Evolutionary conservation across 1,140 invertebrate species (phyloP), one percentile per base, ranked within the genome.

Genomic region (Dendroctonus valens): DNA sequence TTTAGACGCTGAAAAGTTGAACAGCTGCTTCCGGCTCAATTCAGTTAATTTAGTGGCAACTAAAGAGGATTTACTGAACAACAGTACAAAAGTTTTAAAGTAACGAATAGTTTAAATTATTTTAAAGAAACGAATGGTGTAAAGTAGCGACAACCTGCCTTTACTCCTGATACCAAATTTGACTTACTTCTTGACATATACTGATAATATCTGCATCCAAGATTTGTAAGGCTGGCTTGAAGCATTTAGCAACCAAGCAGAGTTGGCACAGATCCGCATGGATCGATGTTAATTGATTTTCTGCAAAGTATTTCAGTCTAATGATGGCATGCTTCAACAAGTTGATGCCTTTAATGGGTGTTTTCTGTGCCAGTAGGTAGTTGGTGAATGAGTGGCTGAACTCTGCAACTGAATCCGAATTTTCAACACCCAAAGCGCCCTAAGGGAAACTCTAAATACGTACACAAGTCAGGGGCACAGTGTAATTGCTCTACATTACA

Each of bases 181-280:
- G 26, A 26, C 26, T 77, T 79, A 90, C 88, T 82, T 93, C 92
- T 76, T 89, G 85, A 73, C 90, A 90, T 67, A 98, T 96, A 72
- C 93, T 91, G 59, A 91, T 94, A 41, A 98, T 89, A 82, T 98
- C 96, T 38, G 87, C 87, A 76, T 97, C 90, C 50, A 98, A 82
- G 79, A 96, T 92, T 72, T 90, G 88, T 40, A 97, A 79, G 3
- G 94, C 93, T 41, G 95, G 91, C 77, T 96, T 96, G 75, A 98
- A 90, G 79, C 92, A 93, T 80, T 97, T 96, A 40, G 94, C 87
- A 38, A 94, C 75, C 38, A 98, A 82, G 81, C 95, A 97, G 3
- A 98, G 81, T 79, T 96, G 93, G 76, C 92, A 96, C 41, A 98
- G 82, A 83, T 96, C 93, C 6, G 93, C 89, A 80, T 99, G 96